Conservation (phyloP, 2,113 vertebrate species). For the Cairina moschata region DNA sequence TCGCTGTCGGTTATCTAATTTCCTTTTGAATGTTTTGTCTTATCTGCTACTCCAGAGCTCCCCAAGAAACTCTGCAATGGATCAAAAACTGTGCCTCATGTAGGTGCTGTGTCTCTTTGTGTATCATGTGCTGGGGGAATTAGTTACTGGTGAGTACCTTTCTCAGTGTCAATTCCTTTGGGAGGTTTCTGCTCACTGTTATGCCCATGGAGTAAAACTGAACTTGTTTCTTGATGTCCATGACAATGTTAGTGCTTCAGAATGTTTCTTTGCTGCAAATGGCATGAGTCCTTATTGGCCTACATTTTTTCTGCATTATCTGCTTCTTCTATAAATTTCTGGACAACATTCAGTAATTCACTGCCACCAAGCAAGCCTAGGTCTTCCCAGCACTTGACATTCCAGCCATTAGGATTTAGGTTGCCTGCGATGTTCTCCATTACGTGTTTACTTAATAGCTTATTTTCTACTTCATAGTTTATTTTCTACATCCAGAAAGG, state of each 20-base stretch:
- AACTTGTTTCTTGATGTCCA: not conserved
- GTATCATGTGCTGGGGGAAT: not conserved
- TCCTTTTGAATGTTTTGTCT: not conserved
- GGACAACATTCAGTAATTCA: not conserved
- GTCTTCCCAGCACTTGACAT: not conserved
- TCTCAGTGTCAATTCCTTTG: not conserved
- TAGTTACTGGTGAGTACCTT: not conserved
- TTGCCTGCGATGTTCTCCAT: not conserved
- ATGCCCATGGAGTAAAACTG: not conserved
- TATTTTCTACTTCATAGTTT: not conserved
- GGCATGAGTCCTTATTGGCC: not conserved
- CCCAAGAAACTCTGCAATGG: rapidly evolving
- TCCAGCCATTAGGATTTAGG: not conserved
- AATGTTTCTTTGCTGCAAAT: not conserved
- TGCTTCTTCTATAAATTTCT: not conserved
- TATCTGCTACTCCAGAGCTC: not conserved
- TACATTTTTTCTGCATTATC: not conserved
- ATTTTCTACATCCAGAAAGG: not conserved
- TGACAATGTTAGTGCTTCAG: not conserved
- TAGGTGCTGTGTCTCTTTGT: not conserved
- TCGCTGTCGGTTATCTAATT: not conserved
- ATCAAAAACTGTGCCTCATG: not conserved
- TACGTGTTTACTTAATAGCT: not conserved
- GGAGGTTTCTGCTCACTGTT: not conserved
- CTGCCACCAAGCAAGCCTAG: not conserved